Evolutionary conservation across 1,140 invertebrate species (phyloP), one percentile per base, ranked within the genome.

Genomic region (Pachyrhynchus sulphureomaculatus): DNA sequence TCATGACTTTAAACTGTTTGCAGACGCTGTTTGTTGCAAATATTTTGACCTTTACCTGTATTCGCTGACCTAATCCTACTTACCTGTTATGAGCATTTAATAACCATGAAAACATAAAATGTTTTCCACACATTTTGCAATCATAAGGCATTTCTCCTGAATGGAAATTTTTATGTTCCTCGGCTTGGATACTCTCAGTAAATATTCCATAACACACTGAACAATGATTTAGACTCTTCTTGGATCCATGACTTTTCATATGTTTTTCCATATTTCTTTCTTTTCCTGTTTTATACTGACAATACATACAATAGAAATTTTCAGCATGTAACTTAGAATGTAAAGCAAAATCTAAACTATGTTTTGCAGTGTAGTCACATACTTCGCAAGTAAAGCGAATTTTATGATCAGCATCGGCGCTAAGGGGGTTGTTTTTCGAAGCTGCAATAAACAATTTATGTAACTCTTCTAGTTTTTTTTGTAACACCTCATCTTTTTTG

Each of bases 91-190:
- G 72, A 4, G 72, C 68, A 9, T 66, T 68, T 10, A 74, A 33
- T 42, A 72, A 63, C 70, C 71, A 74, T 2, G 70, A 71, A 44
- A 72, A 72, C 69, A 71, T 72, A 51, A 72, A 74, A 55, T 71
- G 66, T 54, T 82, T 81, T 0, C 81, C 82, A 69, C 86, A 88
- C 3, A 82, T 71, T 47, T 82, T 74, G 65, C 86, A 88, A 9
- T 78, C 72, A 66, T 79, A 87, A 0, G 84, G 83, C 51, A 82
- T 81, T 49, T 82, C 77, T 0, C 82, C 81, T 0, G 79, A 82
- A 56, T 88, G 85, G 12, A 68, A 71, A 36, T 72, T 66, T 33
- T 72, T 71, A 45, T 74, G 72, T 42, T 74, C 71, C 4, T 66
- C 41, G 4, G 76, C 78, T 71, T 78, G 78, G 0, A 78, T 78